phyloP scores from a whole-genome alignment of 1,140 invertebrate genomes.

The Cheumatopsyche charites region DNA sequence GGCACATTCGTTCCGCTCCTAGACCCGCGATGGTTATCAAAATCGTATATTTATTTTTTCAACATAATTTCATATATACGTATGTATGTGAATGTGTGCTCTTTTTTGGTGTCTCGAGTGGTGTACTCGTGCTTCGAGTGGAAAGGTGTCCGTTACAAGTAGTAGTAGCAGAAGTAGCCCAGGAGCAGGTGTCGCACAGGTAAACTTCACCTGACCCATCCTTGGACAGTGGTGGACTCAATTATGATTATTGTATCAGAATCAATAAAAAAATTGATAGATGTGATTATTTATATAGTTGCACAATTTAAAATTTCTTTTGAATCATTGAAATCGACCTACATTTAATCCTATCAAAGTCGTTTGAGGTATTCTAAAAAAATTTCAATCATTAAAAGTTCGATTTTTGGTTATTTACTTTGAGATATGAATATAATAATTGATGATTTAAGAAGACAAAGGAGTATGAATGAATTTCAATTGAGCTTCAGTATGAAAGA shows the following conservation, averaged over 20 bases:
- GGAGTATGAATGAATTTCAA: too few relatives aligned
- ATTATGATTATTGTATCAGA: not conserved
- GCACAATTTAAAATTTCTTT: not conserved
- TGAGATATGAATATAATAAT: too few relatives aligned
- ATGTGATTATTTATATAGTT: not conserved
- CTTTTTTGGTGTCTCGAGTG: not conserved
- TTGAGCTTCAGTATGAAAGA: too few relatives aligned
- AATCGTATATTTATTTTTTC: not conserved
- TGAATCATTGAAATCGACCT: not conserved
- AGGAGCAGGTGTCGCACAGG: conserved; percentile 36
- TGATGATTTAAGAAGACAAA: too few relatives aligned
- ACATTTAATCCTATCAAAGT: not conserved
- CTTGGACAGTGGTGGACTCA: conserved; percentile 26
- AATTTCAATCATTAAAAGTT: too few relatives aligned
- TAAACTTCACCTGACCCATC: conserved; percentile 32
- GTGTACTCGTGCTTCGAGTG: conserved; percentile 19
- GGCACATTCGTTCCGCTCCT: too few relatives aligned
- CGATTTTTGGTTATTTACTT: too few relatives aligned
- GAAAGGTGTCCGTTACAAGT: conserved; percentile 40
- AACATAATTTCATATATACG: too few relatives aligned
- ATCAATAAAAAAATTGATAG: not conserved
- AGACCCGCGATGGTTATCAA: not conserved
- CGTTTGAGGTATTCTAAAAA: too few relatives aligned
- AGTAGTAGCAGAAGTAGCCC: conserved; percentile 9
- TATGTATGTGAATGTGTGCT: too few relatives aligned